Conservation (phyloP, 2,113 vertebrate genomes). For the Syngnathus scovelli region DNA sequence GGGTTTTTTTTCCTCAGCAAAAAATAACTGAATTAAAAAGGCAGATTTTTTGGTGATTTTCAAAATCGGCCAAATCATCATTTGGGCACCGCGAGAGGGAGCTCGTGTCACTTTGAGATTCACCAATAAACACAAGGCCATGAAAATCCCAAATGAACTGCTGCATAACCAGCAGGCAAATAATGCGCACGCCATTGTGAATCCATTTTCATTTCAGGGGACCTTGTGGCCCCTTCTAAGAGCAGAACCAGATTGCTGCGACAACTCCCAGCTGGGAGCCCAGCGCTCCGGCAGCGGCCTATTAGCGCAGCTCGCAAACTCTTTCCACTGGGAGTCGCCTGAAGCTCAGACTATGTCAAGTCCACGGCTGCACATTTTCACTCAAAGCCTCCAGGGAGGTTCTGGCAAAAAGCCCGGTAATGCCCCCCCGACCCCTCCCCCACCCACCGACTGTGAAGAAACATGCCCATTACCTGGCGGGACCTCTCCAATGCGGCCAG, state of each 20-base stretch:
- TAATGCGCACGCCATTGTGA: neutral
- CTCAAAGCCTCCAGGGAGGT: slow-evolving; percentile 10
- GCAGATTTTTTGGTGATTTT: no score
- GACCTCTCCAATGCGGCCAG: slow-evolving; percentile 93
- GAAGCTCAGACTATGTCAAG: slow-evolving; percentile 27
- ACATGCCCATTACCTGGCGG: slow-evolving; percentile 76
- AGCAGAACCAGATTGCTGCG: slow-evolving; percentile 14
- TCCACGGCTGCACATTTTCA: slow-evolving; percentile 18
- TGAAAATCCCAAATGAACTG: neutral
- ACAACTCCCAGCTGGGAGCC: slow-evolving; percentile 42
- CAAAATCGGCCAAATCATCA: no score
- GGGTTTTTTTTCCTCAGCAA: no score
- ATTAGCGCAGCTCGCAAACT: slow-evolving; percentile 38
- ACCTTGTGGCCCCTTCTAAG: slow-evolving; percentile 4
- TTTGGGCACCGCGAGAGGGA: neutral
- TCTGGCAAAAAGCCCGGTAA: slow-evolving; percentile 22
- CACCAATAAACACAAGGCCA: neutral
- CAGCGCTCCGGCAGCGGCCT: slow-evolving; percentile 23
- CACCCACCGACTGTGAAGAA: slow-evolving; percentile 3
- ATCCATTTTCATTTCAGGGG: neutral
- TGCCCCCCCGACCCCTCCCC: neutral
- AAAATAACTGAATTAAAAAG: no score
- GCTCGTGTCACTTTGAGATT: neutral
- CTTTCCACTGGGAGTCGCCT: slow-evolving; percentile 20
- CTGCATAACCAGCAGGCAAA: neutral